Evolutionary conservation across 2,888 invertebrate species (phyloP).

Genomic region (Prostheceraeus crozeri): DNA sequence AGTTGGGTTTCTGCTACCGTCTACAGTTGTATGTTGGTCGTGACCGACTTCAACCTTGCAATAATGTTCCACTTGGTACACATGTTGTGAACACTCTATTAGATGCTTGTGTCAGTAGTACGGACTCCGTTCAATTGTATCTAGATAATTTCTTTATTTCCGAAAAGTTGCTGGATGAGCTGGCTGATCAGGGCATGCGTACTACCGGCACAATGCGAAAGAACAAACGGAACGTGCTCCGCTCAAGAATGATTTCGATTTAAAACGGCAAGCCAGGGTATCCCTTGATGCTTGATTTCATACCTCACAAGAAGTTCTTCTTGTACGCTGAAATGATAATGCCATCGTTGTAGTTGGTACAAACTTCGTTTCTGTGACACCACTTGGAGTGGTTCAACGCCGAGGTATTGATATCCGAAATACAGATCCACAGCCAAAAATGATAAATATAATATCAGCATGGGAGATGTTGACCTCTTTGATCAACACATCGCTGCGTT

Average conservation of each 20-base stretch:
- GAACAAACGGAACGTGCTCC: background rate
- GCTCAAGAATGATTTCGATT: background rate
- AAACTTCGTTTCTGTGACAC: background rate
- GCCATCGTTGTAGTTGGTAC: background rate
- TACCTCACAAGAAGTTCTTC: background rate
- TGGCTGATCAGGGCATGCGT: background rate
- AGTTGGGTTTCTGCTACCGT: constrained; percentile 3
- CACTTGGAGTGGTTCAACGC: constrained; percentile 1
- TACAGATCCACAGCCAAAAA: background rate
- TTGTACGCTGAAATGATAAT: background rate
- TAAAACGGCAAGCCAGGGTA: constrained; percentile 1
- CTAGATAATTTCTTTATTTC: constrained; percentile 5
- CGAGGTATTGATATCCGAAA: too few species aligned
- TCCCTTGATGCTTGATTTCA: background rate
- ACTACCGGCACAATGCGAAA: background rate
- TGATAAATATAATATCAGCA: background rate
- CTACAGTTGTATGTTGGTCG: constrained; percentile 7
- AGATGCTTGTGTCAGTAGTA: background rate
- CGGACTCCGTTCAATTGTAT: constrained; percentile 17
- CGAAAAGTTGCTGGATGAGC: background rate
- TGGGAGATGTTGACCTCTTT: constrained; percentile 1
- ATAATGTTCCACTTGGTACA: constrained; percentile 3
- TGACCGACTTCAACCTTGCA: background rate
- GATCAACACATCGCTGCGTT: constrained; percentile 12
- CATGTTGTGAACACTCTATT: constrained; percentile 4